phyloP scores from a whole-genome alignment of 1,140 invertebrate species.

The Drosophila subobscura region DNA sequence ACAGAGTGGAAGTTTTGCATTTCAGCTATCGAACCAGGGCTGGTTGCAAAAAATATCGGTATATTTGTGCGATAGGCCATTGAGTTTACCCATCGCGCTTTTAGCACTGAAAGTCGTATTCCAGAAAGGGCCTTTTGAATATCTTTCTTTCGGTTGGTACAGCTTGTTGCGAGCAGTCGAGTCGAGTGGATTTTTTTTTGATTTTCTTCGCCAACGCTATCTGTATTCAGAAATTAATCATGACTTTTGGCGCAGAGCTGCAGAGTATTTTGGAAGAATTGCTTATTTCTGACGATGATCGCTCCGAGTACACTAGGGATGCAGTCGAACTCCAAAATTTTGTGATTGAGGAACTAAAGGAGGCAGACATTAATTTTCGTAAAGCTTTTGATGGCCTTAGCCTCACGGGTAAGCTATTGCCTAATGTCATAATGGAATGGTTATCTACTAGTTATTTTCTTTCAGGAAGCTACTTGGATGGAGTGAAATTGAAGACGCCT shows the following conservation, averaged over 20 bases:
- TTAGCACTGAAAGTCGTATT: too few relatives aligned
- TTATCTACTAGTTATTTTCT: neutral
- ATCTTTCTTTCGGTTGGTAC: too few relatives aligned
- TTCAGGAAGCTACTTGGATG: constrained; percentile 52
- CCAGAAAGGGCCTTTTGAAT: too few relatives aligned
- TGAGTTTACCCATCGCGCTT: too few relatives aligned
- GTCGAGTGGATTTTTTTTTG: too few relatives aligned
- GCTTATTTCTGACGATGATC: constrained; percentile 9
- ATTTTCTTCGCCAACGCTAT: too few relatives aligned
- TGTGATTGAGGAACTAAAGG: constrained; percentile 31
- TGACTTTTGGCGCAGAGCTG: constrained; percentile 11
- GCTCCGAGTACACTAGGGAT: constrained; percentile 9
- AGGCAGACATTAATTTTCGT: constrained; percentile 12
- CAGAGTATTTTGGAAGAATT: constrained; percentile 17
- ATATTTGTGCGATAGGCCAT: too few relatives aligned
- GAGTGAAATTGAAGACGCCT: constrained; percentile 31
- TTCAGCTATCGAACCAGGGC: too few relatives aligned
- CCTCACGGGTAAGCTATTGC: constrained; percentile 19
- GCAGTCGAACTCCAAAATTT: constrained; percentile 24
- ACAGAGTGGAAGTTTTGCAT: too few relatives aligned
- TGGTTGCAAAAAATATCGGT: too few relatives aligned
- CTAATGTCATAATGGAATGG: too few relatives aligned
- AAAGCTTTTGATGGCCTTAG: constrained; percentile 30
- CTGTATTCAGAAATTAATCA: neutral
- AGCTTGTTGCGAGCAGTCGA: too few relatives aligned